phyloP scores from a whole-genome alignment of 2,113 vertebrate genomes.

The Mus spicilegus region DNA sequence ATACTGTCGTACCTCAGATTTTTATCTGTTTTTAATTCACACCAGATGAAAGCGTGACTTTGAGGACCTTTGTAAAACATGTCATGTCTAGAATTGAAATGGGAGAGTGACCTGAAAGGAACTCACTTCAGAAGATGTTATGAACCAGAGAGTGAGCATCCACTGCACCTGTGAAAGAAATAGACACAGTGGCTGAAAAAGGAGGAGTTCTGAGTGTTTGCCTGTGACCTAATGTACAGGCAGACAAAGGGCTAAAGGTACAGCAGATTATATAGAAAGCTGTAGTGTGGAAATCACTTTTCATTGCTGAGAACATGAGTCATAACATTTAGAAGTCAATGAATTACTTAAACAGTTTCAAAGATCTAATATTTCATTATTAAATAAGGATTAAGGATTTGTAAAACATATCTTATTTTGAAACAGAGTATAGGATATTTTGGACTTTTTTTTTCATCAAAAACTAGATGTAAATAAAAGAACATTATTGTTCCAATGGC shows the following conservation, averaged over 20 bases:
- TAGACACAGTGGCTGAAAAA: not conserved
- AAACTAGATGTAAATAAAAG: conserved; percentile 25
- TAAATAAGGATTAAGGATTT: conserved; percentile 26
- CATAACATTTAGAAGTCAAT: conserved; percentile 19
- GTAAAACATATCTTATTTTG: not conserved
- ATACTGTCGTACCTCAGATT: conserved; percentile 30
- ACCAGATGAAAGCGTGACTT: conserved; percentile 58
- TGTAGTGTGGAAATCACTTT: not conserved
- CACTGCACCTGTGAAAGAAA: not conserved
- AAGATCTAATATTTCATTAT: not conserved
- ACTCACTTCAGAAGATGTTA: conserved; percentile 41
- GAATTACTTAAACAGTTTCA: conserved; percentile 40
- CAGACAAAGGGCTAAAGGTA: not conserved
- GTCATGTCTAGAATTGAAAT: conserved; percentile 52
- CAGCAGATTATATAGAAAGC: not conserved
- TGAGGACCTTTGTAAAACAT: conserved; percentile 48
- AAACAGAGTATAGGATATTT: conserved; percentile 1
- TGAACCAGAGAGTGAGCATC: conserved; percentile 26
- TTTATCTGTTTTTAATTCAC: conserved; percentile 69
- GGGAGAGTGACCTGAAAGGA: conserved; percentile 36
- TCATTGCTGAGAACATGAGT: not conserved
- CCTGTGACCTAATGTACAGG: not conserved
- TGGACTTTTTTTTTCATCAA: not conserved
- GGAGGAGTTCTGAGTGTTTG: not conserved
- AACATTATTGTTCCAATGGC: not conserved